Base-by-base conservation (phyloP, 2,888 invertebrate genomes). In the Sminthurides aquaticus region DNA sequence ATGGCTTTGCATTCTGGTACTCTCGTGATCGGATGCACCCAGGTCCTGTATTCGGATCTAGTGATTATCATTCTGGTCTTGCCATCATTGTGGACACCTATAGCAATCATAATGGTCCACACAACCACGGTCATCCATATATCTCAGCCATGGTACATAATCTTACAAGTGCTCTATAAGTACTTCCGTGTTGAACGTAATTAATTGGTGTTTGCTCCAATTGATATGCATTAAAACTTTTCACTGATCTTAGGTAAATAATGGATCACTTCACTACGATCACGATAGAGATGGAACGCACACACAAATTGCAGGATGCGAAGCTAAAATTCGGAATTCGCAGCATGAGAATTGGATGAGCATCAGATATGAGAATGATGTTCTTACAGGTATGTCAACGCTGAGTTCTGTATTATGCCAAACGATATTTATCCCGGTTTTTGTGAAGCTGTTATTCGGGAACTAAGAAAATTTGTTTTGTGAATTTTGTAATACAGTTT, bases 251-350 rank as follows among this genome's bases (percentile, higher is more conserved):
- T 52, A 74, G 74, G 67, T 99, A 1, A 97, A 94, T 80, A 98
- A 99, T 80, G 99, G 99, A 20, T 84, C 89, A 1, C 82, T 93
- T 68, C 88, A 89, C 78, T 99, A 99, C 79, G 99, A 99, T 80
- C 99, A 99, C 79, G 99, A 99, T 78, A 82, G 91, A 55, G 99
- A 99, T 81, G 99, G 99, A 57, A 98, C 98, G 0, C 96, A 96
- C 79, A 98, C 98, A 0, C 93, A 97, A 79, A 79, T 99, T 18
- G 89, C 95, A 20, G 99, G 99, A 27, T 99, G 99, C 80, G 95
- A 97, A 79, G 91, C 92, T 8, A 92, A 94, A 77, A 91, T 99
- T 79, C 84, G 99, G 62, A 97, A 97, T 58, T 78, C 86, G 60
- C 88, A 92, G 67, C 86, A 90, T 75, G 96, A 98, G 76, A 93